Evolutionary conservation across 2,113 vertebrate genomes (phyloP), one percentile per base, ranked within the genome.

Genomic region (Sebastes fasciatus): DNA sequence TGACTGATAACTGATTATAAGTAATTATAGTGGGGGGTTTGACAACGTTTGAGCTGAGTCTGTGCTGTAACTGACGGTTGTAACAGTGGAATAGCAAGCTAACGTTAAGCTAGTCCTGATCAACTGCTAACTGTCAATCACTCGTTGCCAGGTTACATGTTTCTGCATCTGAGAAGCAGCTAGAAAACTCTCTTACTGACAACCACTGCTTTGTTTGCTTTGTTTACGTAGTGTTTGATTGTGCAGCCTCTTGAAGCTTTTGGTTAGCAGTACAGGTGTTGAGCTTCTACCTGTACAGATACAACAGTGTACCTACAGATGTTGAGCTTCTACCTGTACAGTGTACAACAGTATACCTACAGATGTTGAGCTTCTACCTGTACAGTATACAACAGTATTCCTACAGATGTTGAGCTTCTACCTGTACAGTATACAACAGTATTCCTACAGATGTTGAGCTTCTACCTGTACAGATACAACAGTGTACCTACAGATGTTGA

Each of bases 161-260:
- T 21, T 40, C 62, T 79, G 34, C 2, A 65, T 51, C 58, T 75
- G 77, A 71, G 87, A 88, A 89, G 16, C 78, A 48, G 23, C 88
- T 77, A 42, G 91, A 92, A 89, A 74, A n/a, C 4, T 61, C 67
- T 69, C 49, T 77, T 77, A 26, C 52, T 67, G 52, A 7, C 54
- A 49, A 64, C 40, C 16, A 49, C 57, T 54, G 46, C 0, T 78
- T 68, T 74, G 0, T 85, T 77, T 65, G 58, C 43, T 57, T 5
- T 66, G 46, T 66, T 76, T 72, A 34, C 21, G 19, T 73, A 2
- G 16, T 58, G 46, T 79, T 64, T 62, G 42, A 62, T 19, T 26
- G 5, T 73, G 8, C 34, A 60, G 61, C 46, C 57, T 72, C 52
- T 48, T 55, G 16, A 13, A 10, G 14, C n/a, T 40, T 79, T 74